Percentiles rank a stretch among this genome's conserved stretches.
Conservation (phyloP, 2,888 invertebrate species). For the Trypoxylon attenuatum region DNA sequence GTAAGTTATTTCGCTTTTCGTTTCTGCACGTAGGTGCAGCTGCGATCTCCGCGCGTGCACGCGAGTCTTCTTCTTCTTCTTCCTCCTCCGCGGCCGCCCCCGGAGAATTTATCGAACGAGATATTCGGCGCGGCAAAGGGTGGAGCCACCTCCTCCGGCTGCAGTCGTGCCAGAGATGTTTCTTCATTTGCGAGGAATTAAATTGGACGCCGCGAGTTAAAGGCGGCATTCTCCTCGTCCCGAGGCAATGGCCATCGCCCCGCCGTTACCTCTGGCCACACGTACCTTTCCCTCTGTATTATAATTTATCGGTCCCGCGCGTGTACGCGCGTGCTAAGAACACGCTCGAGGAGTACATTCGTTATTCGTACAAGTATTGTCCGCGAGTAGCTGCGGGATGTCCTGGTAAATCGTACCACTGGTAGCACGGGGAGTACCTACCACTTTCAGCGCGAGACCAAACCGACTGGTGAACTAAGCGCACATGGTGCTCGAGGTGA, state of each 20-base stretch:
- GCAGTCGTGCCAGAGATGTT: conserved; percentile 17
- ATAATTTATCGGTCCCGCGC: neutral
- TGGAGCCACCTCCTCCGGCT: neutral
- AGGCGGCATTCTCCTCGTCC: neutral
- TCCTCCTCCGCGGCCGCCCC: conserved; percentile 11
- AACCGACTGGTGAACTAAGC: neutral
- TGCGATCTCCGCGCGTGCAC: conserved; percentile 5
- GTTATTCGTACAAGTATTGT: no score
- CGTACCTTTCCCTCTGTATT: neutral
- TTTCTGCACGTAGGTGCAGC: conserved; percentile 9
- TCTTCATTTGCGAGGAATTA: conserved; percentile 30
- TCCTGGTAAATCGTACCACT: neutral
- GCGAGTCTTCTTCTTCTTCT: neutral
- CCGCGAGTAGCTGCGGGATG: no score
- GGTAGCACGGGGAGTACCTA: neutral
- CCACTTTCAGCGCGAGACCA: neutral
- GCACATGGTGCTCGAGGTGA: neutral
- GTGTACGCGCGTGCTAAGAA: no score
- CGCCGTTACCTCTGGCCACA: no score
- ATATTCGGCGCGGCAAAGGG: conserved; percentile 15
- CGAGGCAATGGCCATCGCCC: no score
- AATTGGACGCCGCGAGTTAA: conserved; percentile 4
- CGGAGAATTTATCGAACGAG: conserved; percentile 47
- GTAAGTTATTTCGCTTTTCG: conserved; percentile 38
- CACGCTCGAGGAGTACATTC: no score